A percentile compares a stretch with the other conserved stretches of the same genome.
Conservation (phyloP, 2,888 invertebrate genomes). For the Torymus tubicola region DNA sequence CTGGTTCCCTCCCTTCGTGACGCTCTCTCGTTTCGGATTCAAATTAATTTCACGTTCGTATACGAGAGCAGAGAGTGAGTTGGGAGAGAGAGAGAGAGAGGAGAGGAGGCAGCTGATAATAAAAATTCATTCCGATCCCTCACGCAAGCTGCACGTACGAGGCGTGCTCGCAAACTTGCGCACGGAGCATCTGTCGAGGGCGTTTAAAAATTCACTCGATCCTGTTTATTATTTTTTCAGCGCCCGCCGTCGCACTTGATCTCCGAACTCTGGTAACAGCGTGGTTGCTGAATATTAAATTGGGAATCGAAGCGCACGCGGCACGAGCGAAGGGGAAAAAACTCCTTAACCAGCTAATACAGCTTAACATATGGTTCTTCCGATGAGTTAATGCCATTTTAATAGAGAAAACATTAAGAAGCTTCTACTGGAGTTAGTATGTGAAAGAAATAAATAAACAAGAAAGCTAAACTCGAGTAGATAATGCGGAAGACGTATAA, state of each 20-base stretch:
- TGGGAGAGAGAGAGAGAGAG: slow-evolving; percentile 6
- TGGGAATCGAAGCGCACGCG: background rate
- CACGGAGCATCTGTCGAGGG: slow-evolving; percentile 60
- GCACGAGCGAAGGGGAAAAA: background rate
- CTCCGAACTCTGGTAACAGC: slow-evolving; percentile 43
- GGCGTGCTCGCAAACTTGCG: background rate
- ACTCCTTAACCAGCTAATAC: background rate
- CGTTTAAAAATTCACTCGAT: slow-evolving; percentile 52
- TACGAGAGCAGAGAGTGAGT: slow-evolving; percentile 37
- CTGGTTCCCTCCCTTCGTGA: slow-evolving; percentile 32
- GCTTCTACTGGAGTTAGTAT: no score
- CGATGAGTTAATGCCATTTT: no score
- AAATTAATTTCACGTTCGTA: slow-evolving; percentile 61
- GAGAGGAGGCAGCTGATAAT: slow-evolving; percentile 51
- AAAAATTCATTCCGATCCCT: slow-evolving; percentile 60
- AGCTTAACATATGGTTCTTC: background rate
- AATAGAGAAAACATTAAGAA: no score
- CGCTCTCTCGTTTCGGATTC: slow-evolving; percentile 55
- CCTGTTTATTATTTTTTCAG: slow-evolving; percentile 60
- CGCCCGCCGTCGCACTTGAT: slow-evolving; percentile 42
- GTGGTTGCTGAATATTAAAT: slow-evolving; percentile 1
- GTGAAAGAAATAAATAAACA: no score
- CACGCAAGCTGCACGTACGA: slow-evolving; percentile 38
- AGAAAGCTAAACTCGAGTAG: no score
- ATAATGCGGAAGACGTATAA: no score